Conservation (phyloP, 2,113 vertebrate genomes). For the Nothobranchius furzeri region DNA sequence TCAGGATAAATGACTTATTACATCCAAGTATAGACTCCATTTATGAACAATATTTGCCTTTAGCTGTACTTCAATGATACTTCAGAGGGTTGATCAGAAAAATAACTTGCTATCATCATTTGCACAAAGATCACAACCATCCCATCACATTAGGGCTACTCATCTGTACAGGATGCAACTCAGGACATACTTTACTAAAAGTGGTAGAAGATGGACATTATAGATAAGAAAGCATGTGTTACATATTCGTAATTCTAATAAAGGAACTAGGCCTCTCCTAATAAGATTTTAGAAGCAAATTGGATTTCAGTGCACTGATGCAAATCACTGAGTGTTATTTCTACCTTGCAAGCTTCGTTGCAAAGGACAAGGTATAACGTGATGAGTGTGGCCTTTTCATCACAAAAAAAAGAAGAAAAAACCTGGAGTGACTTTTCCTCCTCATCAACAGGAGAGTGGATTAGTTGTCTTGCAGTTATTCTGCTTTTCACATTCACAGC, state of each 20-base stretch:
- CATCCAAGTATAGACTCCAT: neutral
- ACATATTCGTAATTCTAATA: neutral
- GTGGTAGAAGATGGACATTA: too few species aligned
- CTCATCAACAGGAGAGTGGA: conserved; percentile 15
- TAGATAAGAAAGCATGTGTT: neutral
- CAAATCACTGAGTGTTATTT: neutral
- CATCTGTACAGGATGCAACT: too few species aligned
- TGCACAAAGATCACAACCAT: too few species aligned
- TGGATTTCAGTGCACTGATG: neutral
- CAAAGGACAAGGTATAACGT: conserved; percentile 27
- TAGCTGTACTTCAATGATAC: neutral
- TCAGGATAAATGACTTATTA: too few species aligned
- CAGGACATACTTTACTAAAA: too few species aligned
- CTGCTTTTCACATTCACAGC: conserved; percentile 9
- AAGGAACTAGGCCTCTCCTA: neutral
- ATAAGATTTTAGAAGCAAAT: neutral
- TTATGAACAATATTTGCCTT: neutral
- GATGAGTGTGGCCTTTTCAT: conserved; percentile 46
- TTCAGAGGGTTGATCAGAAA: too few species aligned
- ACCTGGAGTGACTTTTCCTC: conserved; percentile 22
- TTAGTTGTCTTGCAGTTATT: conserved; percentile 29
- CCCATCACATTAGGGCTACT: neutral
- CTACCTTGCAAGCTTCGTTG: conserved; percentile 19
- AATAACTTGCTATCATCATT: too few species aligned
- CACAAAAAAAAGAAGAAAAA: conserved; percentile 35